Evolutionary conservation across 2,113 vertebrate genomes (phyloP).

Genomic region (Neotoma lepida): DNA sequence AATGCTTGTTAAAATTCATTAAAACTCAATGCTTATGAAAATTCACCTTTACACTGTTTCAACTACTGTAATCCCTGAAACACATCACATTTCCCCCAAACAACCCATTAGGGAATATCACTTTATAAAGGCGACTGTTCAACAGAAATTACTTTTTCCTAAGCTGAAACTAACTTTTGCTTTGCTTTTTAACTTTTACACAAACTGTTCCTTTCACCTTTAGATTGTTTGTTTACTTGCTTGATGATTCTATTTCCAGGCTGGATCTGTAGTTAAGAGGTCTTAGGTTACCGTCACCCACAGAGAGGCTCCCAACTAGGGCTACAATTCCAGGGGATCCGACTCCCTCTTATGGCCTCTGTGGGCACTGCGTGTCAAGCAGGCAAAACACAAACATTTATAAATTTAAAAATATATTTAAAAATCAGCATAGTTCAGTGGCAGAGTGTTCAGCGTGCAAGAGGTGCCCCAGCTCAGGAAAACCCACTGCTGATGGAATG

Average conservation of each 20-base stretch:
- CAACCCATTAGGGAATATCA: neutral
- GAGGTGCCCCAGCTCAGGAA: neutral
- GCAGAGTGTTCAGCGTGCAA: neutral
- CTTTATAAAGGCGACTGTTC: neutral
- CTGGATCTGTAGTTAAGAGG: neutral
- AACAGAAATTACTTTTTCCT: neutral
- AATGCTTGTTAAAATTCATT: conserved; percentile 39
- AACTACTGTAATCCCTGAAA: neutral
- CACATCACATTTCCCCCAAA: neutral
- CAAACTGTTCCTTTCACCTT: neutral
- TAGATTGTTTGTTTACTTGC: neutral
- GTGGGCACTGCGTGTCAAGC: too few species aligned
- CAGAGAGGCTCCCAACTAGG: neutral
- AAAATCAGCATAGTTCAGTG: conserved; percentile 6
- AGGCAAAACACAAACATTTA: neutral
- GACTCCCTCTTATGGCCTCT: neutral
- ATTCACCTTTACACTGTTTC: neutral
- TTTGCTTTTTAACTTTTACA: neutral
- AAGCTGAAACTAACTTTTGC: neutral
- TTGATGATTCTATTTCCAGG: neutral
- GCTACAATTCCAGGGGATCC: neutral
- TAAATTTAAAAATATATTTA: neutral
- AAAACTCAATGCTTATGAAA: neutral
- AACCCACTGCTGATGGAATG: neutral
- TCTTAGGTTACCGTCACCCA: neutral